Evolutionary conservation across 2,888 invertebrate species (phyloP).

Genomic region (Drosophila kanekoi): DNA sequence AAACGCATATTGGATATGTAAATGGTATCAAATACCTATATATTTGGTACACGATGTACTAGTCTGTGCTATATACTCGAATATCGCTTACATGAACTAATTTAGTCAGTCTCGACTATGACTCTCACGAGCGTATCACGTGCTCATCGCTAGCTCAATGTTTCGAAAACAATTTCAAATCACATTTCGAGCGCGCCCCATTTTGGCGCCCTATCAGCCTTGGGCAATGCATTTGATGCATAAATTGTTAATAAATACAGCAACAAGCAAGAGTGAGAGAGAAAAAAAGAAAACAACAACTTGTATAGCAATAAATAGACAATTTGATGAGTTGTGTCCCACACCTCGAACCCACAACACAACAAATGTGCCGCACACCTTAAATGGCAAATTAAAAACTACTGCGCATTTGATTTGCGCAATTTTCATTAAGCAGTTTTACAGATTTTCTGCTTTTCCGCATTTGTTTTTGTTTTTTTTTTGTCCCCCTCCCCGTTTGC

Average conservation of each 20-base stretch:
- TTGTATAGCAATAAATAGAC: constrained; percentile 29
- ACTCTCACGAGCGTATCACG: constrained; percentile 21
- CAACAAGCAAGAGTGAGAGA: constrained; percentile 5
- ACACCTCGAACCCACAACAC: neutral
- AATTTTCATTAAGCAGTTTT: constrained; percentile 41
- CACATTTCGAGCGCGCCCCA: constrained; percentile 19
- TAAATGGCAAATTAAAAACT: constrained; percentile 73
- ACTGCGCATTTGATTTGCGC: constrained; percentile 67
- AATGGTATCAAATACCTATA: too few species aligned
- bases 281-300: neutral
- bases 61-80: too few species aligned
- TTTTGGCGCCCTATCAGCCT: constrained; percentile 39
- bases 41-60: too few species aligned
- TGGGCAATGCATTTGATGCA: constrained; percentile 40
- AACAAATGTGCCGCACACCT: constrained; percentile 45
- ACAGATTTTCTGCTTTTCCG: constrained; percentile 4
- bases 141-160: constrained; percentile 26
- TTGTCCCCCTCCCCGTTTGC: too few species aligned
- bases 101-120: constrained; percentile 7
- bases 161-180: constrained; percentile 7
- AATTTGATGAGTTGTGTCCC: constrained; percentile 23
- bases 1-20: too few species aligned
- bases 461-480: neutral
- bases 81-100: neutral
- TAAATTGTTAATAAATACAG: constrained; percentile 27